Conservation (phyloP, 1,140 invertebrate species). For the Pseudomyrmex concolor region DNA sequence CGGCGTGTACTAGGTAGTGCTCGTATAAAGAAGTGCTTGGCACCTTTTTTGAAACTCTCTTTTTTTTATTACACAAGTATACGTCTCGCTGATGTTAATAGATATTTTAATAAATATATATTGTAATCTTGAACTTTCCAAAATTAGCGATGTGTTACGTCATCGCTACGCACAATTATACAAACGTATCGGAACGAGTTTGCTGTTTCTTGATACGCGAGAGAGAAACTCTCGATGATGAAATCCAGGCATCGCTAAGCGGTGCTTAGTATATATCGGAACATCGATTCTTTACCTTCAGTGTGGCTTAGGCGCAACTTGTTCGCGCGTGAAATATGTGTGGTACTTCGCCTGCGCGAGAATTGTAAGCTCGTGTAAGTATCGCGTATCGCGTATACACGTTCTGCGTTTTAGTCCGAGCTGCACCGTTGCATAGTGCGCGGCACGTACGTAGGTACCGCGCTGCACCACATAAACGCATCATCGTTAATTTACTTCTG, state of each 20-base stretch:
- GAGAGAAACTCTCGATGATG: neutral
- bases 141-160: no score
- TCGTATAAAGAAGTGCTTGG: neutral
- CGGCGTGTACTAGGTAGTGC: neutral
- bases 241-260: neutral
- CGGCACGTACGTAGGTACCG: neutral
- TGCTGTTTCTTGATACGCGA: neutral
- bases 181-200: neutral
- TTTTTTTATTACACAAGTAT: neutral
- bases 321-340: conserved; percentile 25
- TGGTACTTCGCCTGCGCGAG: conserved; percentile 64
- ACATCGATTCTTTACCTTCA: conserved; percentile 31
- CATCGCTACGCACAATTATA: neutral
- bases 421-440: conserved; percentile 72
- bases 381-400: conserved; percentile 66
- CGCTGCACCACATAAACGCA: neutral
- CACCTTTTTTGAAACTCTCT: neutral
- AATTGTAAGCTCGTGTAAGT: conserved; percentile 41
- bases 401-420: conserved; percentile 80
- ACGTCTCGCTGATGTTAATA: neutral
- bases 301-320: conserved; percentile 20
- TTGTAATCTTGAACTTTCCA: no score
- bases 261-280: neutral
- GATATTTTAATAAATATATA: no score
- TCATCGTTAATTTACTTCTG: no score